phyloP scores from a whole-genome alignment of 37 sponge, comb jelly and placozoan species.

The Ephydatia muelleri region DNA sequence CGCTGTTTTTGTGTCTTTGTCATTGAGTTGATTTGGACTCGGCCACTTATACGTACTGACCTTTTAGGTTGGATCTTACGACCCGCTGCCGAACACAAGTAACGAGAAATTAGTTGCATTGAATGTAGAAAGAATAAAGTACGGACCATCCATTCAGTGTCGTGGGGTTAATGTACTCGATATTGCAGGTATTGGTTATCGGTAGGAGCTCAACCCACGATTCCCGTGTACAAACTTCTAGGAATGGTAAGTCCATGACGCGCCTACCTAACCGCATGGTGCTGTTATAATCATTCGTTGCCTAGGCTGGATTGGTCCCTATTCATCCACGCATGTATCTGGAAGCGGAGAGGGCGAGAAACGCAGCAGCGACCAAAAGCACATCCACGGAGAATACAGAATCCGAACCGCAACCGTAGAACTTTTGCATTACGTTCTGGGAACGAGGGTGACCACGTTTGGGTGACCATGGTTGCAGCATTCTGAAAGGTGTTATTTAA shows the following conservation, averaged over 20 bases:
- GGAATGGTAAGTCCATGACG: conserved; percentile 63
- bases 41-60: background rate
- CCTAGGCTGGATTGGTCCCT: conserved; percentile 74
- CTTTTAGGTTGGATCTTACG: conserved; percentile 79
- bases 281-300: background rate
- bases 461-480: background rate
- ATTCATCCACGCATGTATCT: conserved; percentile 62
- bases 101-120: conserved; percentile 78
- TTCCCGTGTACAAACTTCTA: conserved; percentile 60
- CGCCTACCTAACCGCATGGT: background rate
- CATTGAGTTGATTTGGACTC: background rate
- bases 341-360: conserved; percentile 45
- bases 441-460: background rate
- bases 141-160: background rate
- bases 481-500: background rate
- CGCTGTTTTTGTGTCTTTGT: background rate
- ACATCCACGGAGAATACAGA: background rate
- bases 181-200: conserved; percentile 78
- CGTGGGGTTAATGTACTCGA: background rate
- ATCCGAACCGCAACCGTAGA: background rate
- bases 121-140: conserved; percentile 87
- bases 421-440: background rate
- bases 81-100: conserved; percentile 83
- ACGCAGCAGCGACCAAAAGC: background rate
- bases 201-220: conserved; percentile 82